phyloP scores from a whole-genome alignment of 2,888 invertebrate genomes.

The Argyresthia albistria region DNA sequence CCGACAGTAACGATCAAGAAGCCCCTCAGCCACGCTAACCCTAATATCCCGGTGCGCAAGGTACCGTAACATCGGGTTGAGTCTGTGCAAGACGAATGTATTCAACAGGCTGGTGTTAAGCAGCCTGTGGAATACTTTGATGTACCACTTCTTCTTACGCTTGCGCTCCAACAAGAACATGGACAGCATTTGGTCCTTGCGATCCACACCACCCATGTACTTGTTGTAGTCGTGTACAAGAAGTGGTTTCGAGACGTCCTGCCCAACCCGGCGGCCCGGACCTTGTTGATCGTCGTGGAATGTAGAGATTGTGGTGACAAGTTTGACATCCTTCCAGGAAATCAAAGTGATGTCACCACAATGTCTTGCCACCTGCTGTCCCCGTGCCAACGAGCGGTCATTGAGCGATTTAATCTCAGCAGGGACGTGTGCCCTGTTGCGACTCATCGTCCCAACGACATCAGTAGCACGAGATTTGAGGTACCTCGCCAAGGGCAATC shows the following conservation, averaged over 20 bases:
- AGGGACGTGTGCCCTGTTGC: too few species aligned
- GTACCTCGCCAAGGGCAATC: too few species aligned
- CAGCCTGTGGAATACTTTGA: slow-evolving; percentile 1
- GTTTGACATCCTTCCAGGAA: slow-evolving; percentile 5
- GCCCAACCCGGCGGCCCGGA: slow-evolving; percentile 1
- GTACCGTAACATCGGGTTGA: background rate
- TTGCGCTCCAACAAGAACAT: slow-evolving; percentile 3
- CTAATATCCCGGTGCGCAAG: background rate
- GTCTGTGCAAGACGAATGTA: background rate
- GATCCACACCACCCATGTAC: slow-evolving; percentile 4
- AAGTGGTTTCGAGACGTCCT: background rate
- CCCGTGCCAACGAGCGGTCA: too few species aligned
- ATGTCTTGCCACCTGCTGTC: too few species aligned
- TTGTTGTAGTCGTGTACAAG: slow-evolving; percentile 1
- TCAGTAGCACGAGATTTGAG: too few species aligned
- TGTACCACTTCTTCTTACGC: background rate
- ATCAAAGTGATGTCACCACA: too few species aligned
- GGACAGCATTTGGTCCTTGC: slow-evolving; percentile 3
- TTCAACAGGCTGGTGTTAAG: slow-evolving; percentile 1
- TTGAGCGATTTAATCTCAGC: too few species aligned
- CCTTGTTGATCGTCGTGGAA: background rate
- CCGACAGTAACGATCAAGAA: background rate
- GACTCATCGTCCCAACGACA: too few species aligned
- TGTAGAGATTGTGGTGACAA: slow-evolving; percentile 6
- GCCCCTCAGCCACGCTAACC: background rate